phyloP scores from a whole-genome alignment of 1,140 invertebrate species.

The Monomorium pharaonis region DNA sequence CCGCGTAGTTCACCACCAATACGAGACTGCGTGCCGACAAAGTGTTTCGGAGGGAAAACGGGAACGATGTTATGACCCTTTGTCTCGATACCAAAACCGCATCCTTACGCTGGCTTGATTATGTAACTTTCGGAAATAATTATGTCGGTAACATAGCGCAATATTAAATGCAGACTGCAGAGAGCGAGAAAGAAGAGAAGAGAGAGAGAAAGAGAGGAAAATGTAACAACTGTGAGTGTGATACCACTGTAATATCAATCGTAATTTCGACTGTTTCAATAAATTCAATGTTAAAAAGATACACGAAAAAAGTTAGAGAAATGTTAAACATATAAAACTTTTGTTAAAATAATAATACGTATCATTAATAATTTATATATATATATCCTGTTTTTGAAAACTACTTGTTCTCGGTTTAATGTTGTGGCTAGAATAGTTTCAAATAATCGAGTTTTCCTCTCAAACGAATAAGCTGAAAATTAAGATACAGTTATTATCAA shows the following conservation, averaged over 20 bases:
- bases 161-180: background rate
- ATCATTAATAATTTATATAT: too few species aligned
- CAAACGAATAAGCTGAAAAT: background rate
- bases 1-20: constrained; percentile 50
- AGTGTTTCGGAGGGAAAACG: constrained; percentile 30
- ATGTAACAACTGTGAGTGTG: background rate
- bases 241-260: background rate
- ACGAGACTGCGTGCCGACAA: constrained; percentile 30
- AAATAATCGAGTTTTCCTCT: constrained; percentile 11
- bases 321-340: background rate
- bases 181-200: background rate
- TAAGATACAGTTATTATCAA: constrained; percentile 30
- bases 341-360: background rate
- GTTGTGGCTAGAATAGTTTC: background rate
- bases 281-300: too few species aligned
- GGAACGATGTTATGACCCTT: constrained; percentile 55
- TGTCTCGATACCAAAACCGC: constrained; percentile 27
- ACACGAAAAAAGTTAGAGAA: too few species aligned
- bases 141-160: background rate
- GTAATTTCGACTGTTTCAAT: too few species aligned
- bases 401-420: background rate
- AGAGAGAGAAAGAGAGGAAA: too few species aligned
- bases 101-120: constrained; percentile 17
- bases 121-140: constrained; percentile 11
- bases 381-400: background rate